Evolutionary conservation across 2,888 invertebrate species (phyloP), one percentile per base, ranked within the genome.

Genomic region (Alloscopus bannaensis): DNA sequence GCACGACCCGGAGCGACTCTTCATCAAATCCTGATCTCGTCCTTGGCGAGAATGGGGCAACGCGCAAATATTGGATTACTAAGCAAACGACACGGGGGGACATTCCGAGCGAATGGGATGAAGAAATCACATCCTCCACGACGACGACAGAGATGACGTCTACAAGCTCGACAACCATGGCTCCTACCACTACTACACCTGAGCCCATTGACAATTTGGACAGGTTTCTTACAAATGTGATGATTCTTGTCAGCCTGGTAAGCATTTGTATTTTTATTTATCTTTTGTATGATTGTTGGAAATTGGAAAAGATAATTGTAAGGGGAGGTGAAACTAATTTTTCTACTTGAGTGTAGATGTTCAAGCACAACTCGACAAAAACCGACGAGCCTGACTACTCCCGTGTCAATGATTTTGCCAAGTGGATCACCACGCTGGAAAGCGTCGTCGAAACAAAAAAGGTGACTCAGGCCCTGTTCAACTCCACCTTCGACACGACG

Each of bases 81-180:
- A 85, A 84, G 52, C 78, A 81, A 13, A 83, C 81, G 0, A 86
- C 86, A 16, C 57, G 86, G 22, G 86, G 86, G 0, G 86, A 86
- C 50, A 86, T 86, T 69, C 83, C 86, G 22, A 80, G 82, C 20
- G 82, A 84, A 26, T 45, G 68, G 31, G 80, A 77, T 18, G 82
- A 80, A 26, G 82, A 80, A n/a, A 72, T 69, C 28, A 83, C 80
- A 4, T 77, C 82, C 0, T 80, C 81, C 6, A 81, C 79, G 16
- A 72, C 84, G 18, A 80, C 84, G 1, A 73, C 81, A 28, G 77
- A 77, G 81, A 64, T 55, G n/a, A 62, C 73, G 1, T 59, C 80
- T 22, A 81, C 76, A 4, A 70, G 45, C 3, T 57, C 60, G 2
- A 26, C 78, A 83, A 20, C 60, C 84, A 1, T 13, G 13, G 8